A percentile compares a stretch with the other conserved stretches of the same genome.
phyloP scores from a whole-genome alignment of 2,888 invertebrate species.

The Harpalus rufipes region DNA sequence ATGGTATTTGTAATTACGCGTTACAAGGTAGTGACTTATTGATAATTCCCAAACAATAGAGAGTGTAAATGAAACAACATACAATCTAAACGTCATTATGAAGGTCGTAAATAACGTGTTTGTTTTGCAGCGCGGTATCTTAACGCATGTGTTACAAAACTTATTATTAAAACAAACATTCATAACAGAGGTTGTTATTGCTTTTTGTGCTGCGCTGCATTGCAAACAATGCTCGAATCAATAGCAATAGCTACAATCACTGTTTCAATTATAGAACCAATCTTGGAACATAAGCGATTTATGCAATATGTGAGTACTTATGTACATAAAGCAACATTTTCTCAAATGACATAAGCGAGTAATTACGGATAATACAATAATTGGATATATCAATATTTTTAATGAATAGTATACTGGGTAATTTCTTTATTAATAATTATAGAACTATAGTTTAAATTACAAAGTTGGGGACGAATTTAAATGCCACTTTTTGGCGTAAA shows the following conservation, averaged over 20 bases:
- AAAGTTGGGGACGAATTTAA: no score
- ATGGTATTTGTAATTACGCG: slow-evolving; percentile 35
- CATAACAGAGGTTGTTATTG: slow-evolving; percentile 39
- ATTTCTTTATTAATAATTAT: no score
- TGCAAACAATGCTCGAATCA: slow-evolving; percentile 20
- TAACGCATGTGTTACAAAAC: slow-evolving; percentile 53
- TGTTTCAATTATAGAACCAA: neutral
- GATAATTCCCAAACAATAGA: slow-evolving; percentile 50
- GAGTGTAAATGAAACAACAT: slow-evolving; percentile 48
- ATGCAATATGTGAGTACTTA: no score
- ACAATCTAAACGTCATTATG: slow-evolving; percentile 55
- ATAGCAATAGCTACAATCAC: neutral
- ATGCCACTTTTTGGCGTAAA: no score
- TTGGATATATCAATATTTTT: no score
- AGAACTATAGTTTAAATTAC: no score
- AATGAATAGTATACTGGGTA: no score
- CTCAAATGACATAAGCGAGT: no score
- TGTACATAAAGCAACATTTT: no score
- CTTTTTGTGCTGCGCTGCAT: neutral
- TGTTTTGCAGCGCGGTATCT: slow-evolving; percentile 41
- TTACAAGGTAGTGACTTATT: slow-evolving; percentile 47
- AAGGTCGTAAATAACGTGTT: slow-evolving; percentile 50
- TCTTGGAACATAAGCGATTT: neutral
- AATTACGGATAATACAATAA: no score
- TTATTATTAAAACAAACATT: slow-evolving; percentile 53